Base-by-base conservation (phyloP, 2,797 vertebrate species). In the Sarcoramphus papa region DNA sequence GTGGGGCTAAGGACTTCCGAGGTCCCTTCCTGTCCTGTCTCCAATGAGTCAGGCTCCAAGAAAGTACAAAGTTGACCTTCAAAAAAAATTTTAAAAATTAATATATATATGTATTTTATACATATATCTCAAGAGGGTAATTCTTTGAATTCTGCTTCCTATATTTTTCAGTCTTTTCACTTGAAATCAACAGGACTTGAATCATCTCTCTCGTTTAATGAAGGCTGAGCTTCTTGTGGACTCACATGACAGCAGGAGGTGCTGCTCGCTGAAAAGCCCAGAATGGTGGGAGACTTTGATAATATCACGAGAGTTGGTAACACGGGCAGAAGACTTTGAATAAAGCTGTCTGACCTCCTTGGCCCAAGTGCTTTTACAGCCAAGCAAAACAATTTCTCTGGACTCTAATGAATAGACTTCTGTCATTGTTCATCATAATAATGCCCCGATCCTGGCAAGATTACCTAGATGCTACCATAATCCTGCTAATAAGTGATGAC, bases 361-460 rank as follows among this genome's bases (percentile, higher is more conserved):
- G 97, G 95, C 93, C 93, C 95, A 96, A 93, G 79, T 92, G 96
- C 94, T 92, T 96, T 96, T 68, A 91, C 89, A 95, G 85, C 91
- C 94, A 94, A 97, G 96, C 94, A 97, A 96, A 97, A 97, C 95
- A 96, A 97, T 97, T 94, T 95, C 90, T 96, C 94, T 94, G 95
- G 95, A 93, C 90, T 96, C 90, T 96, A 97, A 97, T 97, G 95
- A 97, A 96, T 97, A 94, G 94, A 88, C 91, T 96, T 94, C 95
- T 96, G 95, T 93, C 96, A 93, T 91, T 96, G 97, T 97, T 97
- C 96, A 97, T 96, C 96, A 96, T 88, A 79, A 96, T 95, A 97
- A 95, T 93, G 96, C 88, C 94, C 86, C 7, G 72, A 97, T 97
- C 78, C 94, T 95, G 90, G 95, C 84, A 91, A 93, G 95, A 96